Percentiles rank a stretch among this genome's conserved stretches.
Conservation (phyloP, 2,888 invertebrate genomes). For the Hartigia nigra region DNA sequence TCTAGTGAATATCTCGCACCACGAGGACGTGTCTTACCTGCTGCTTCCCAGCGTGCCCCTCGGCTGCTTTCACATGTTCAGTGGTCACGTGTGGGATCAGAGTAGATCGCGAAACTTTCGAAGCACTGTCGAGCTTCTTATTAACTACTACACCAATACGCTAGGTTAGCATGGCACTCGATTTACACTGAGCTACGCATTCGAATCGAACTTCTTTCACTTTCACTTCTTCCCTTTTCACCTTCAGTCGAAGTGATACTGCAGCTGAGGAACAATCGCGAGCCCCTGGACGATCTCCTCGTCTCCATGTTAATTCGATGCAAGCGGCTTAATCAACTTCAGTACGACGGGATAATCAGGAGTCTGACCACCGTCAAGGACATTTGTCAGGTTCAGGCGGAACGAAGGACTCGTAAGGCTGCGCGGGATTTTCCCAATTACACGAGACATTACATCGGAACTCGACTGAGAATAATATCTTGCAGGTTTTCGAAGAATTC, state of each 20-base stretch:
- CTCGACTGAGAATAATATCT: neutral
- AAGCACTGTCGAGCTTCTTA: slow-evolving; percentile 62
- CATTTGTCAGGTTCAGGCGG: slow-evolving; percentile 58
- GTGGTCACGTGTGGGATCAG: slow-evolving; percentile 67
- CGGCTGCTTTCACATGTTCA: slow-evolving; percentile 64
- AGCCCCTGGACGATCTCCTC: slow-evolving; percentile 66
- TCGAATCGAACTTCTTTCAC: neutral
- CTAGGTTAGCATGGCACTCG: slow-evolving; percentile 53
- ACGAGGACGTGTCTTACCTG: slow-evolving; percentile 65
- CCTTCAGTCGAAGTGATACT: slow-evolving; percentile 64
- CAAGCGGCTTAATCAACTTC: slow-evolving; percentile 61
- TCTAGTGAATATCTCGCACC: slow-evolving; percentile 65
- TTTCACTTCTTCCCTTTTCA: neutral
- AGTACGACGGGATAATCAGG: slow-evolving; percentile 66
- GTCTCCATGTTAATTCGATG: slow-evolving; percentile 63
- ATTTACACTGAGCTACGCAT: neutral
- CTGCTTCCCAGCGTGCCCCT: slow-evolving; percentile 66
- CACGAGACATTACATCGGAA: neutral
- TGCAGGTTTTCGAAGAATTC: slow-evolving; percentile 56
- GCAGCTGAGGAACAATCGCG: slow-evolving; percentile 66
- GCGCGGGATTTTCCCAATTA: neutral
- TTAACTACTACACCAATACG: slow-evolving; percentile 63
- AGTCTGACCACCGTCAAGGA: slow-evolving; percentile 64
- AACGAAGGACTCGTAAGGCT: slow-evolving; percentile 55
- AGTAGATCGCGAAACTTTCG: slow-evolving; percentile 66